Conservation (phyloP, 2,113 vertebrate species). For the Hippoglossus stenolepis region DNA sequence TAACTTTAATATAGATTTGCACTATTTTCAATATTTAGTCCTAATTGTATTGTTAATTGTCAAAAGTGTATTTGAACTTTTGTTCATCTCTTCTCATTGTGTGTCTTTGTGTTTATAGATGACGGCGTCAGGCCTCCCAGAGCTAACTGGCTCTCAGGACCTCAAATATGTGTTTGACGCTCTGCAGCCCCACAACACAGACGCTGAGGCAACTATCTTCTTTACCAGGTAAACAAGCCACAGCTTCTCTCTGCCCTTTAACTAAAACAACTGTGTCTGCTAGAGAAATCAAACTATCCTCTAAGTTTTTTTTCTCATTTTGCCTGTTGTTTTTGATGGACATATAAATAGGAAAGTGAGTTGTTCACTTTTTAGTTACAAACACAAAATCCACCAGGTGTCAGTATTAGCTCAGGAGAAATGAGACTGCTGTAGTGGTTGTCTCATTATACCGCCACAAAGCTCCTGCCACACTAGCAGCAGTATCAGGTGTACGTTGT, state of each 20-base stretch:
- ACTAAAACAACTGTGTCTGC: background rate
- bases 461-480: background rate
- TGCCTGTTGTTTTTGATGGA: background rate
- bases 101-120: slow-evolving; percentile 82
- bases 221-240: slow-evolving; percentile 90
- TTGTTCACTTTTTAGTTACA: background rate
- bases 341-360: background rate
- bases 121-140: slow-evolving; percentile 95
- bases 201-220: slow-evolving; percentile 97
- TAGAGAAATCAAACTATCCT: background rate
- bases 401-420: background rate
- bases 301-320: background rate
- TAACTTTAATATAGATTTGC: too few species aligned
- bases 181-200: slow-evolving; percentile 94
- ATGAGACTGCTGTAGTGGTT: background rate
- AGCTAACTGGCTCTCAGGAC: slow-evolving; percentile 91
- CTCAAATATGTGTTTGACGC: slow-evolving; percentile 97
- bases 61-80: too few species aligned
- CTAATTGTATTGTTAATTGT: background rate
- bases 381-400: slow-evolving; percentile 51
- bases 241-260: background rate
- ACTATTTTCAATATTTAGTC: too few species aligned
- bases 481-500: background rate
- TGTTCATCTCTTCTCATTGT: too few species aligned
- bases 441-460: slow-evolving; percentile 1